These are phyloP conservation scores for Argyresthia goedartella DNA, from an alignment of 2,888 invertebrate genomes.

Conservation along the genomic window DNA sequence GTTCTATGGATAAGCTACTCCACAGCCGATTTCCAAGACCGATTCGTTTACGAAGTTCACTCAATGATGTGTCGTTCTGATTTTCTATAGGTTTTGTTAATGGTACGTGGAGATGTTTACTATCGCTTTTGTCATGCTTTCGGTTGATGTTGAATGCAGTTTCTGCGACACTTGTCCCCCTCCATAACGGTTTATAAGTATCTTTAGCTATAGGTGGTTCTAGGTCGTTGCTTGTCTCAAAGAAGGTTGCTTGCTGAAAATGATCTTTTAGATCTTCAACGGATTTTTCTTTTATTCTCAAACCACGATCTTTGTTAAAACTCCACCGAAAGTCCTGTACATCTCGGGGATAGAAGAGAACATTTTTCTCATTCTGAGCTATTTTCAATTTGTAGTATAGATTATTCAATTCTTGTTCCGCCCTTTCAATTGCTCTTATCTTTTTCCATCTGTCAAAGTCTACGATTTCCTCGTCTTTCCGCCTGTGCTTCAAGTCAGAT, in stretches of 20 bases:
- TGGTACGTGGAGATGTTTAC: conserved; percentile 18
- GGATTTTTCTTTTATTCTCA: conserved; percentile 87
- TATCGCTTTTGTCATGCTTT: conserved; percentile 60
- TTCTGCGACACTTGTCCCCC: conserved; percentile 86
- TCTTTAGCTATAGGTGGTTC: conserved; percentile 70
- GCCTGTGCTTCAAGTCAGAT: conserved; percentile 77
- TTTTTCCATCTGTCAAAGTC: conserved; percentile 91
- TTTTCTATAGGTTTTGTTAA: conserved; percentile 31
- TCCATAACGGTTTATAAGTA: conserved; percentile 84
- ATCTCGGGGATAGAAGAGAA: conserved; percentile 84
- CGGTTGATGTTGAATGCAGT: conserved; percentile 79
- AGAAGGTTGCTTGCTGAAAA: conserved; percentile 75
- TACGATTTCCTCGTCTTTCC: conserved; percentile 83
- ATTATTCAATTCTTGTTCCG: conserved; percentile 84
- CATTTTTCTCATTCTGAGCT: conserved; percentile 86
- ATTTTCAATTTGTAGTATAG: conserved; percentile 82
- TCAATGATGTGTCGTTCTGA: conserved; percentile 51
- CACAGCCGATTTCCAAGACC: conserved; percentile 83
- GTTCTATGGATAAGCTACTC: conserved; percentile 87
- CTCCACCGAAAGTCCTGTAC: conserved; percentile 83
- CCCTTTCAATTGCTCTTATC: conserved; percentile 82
- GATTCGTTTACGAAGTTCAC: conserved; percentile 51
- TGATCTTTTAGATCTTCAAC: conserved; percentile 87
- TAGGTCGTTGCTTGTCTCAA: conserved; percentile 55
- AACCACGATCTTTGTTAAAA: conserved; percentile 79